Base-by-base conservation (phyloP, 2,888 invertebrate genomes). In the Gortyna flavago region DNA sequence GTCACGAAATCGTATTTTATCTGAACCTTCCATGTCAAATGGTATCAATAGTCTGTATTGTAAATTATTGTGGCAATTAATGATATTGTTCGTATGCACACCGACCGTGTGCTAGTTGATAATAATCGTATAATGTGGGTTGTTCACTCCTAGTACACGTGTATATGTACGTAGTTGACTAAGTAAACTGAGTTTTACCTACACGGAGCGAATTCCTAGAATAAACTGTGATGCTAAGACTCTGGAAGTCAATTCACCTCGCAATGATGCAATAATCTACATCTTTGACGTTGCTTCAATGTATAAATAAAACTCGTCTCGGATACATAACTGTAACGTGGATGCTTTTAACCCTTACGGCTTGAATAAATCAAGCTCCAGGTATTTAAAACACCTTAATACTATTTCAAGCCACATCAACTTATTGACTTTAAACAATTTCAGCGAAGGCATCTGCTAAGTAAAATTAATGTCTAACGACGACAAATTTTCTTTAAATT, bases 1-100 rank as follows among this genome's bases (percentile, higher is more conserved):
- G 82, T 86, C 84, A 86, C 81, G 77, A 81, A 79, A 79, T 77
- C 64, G 77, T 79, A 77, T 79, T 84, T 82, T 59, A 83, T 80
- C 44, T 57, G 64, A 64, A 72, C 70, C 65, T 64, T 62, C 68
- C 62, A 62, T 77, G 71, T 77, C 71, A 54, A 75, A 69, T 38
- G n/a, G 59, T 77, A 79, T 81, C 74, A 79, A 85, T 75, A 62
- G 59, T 44, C 38, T 64, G 57, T 72, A 72, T 64, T 75, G 59
- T 69, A 51, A 41, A 54, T 64, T 61, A 41, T 79, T 65, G 62
- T 57, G 41, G 68, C 54, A 81, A 72, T 84, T 78, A 76, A 76
- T 74, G 57, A 81, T 85, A 85, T 84, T 81, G 70, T 84, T 84
- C 41, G 68, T 84, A 76, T 73, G 72, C 73, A 74, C 61, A 84